Evolutionary conservation across 2,797 vertebrate genomes (phyloP), one percentile per base, ranked within the genome.

Genomic region (Crotalus adamanteus): DNA sequence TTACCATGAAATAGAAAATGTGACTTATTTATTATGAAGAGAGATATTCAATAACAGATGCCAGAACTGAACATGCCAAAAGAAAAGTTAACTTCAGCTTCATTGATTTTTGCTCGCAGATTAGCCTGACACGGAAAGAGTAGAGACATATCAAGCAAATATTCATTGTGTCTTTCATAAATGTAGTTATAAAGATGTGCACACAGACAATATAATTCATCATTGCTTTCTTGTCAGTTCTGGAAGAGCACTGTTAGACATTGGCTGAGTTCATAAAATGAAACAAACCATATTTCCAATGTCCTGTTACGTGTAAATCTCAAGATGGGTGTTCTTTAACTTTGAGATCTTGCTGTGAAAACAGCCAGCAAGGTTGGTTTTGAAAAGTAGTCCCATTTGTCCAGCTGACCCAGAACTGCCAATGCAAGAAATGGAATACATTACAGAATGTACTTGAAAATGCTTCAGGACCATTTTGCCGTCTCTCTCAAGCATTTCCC

Each of bases 401-500:
- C 63, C 65, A 92, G 37, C 60, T 92, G 57, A 90, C 22, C 90
- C 69, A 91, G 37, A 88, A 57, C 51, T 86, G 12, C 2, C 60
- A 94, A 47, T 55, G 51, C 28, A 59, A 37, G 9, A 60, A 95
- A 90, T 0, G 61, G 69, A 95, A 92, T 69, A 1, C 61, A 61
- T 93, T 95, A 73, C 69, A 73, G 69, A 37, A 37, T 20, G 31
- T 3, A 5, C 13, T 93, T 59, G 31, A 87, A 90, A 90, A 90
- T 26, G 59, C 5, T 12, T 95, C 2, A 5, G 63, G 60, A 92
- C 26, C 2, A 0, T 37, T 78, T 18, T 90, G 3, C 93, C 26
- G 37, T 25, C 37, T 60, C 1, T 0, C 20, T 78, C 56, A 86
- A 89, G 93, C 91, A 1, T 83, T 88, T 9, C 91, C 31, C 42